Percentiles rank a stretch among this genome's conserved stretches.
These are phyloP conservation scores for Thunnus maccoyii DNA, from an alignment of 2,113 vertebrate genomes.

Conservation along the genomic window DNA sequence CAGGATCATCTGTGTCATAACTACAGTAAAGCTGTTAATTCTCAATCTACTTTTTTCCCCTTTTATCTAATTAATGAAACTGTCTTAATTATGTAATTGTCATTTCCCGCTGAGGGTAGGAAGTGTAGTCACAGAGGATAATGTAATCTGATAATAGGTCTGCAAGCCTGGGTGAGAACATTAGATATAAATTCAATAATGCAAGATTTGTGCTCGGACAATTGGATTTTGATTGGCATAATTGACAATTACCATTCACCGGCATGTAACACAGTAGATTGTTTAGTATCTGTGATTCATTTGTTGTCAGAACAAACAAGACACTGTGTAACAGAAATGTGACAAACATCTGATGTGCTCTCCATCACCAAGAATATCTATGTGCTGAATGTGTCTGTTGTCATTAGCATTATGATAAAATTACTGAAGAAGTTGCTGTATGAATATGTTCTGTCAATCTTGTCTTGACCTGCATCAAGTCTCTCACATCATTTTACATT, in stretches of 20 bases:
- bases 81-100: constrained; percentile 67
- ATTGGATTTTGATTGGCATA: constrained; percentile 81
- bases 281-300: constrained; percentile 62
- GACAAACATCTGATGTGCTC: constrained; percentile 44
- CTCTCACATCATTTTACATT: background rate
- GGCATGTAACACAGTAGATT: constrained; percentile 65
- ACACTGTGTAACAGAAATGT: constrained; percentile 41
- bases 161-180: constrained; percentile 68
- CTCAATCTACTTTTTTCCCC: constrained; percentile 41
- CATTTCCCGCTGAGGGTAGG: constrained; percentile 46
- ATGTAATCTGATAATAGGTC: constrained; percentile 67
- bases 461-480: background rate
- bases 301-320: constrained; percentile 67
- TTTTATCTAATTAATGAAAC: constrained; percentile 59
- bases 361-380: constrained; percentile 31
- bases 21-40: constrained; percentile 29
- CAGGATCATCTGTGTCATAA: constrained; percentile 35
- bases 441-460: constrained; percentile 15
- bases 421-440: background rate
- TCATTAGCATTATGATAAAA: constrained; percentile 32
- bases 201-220: constrained; percentile 68
- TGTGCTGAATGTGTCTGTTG: constrained; percentile 44
- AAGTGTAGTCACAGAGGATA: constrained; percentile 49
- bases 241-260: constrained; percentile 78
- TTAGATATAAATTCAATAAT: constrained; percentile 74